phyloP scores from a whole-genome alignment of 2,113 vertebrate species.

The Stegostoma tigrinum region DNA sequence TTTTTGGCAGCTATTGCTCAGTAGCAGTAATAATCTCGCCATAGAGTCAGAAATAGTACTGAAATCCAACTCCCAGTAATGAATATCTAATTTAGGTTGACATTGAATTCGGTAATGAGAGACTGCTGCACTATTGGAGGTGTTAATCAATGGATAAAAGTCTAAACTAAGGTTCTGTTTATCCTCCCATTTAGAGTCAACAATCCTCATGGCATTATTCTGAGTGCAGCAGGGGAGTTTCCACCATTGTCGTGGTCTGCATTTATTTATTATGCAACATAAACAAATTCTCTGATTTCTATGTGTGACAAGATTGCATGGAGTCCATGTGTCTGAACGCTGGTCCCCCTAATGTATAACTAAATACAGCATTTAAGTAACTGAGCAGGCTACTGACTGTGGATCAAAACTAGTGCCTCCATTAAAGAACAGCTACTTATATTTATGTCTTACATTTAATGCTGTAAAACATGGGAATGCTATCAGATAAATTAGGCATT shows the following conservation, averaged over 20 bases:
- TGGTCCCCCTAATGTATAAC: neutral
- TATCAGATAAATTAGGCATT: neutral
- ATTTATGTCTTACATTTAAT: neutral
- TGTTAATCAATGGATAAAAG: neutral
- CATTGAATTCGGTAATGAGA: neutral
- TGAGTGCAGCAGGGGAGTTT: neutral
- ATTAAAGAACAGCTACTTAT: neutral
- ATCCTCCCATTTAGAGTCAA: neutral
- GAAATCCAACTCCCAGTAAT: neutral
- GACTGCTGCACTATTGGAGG: neutral
- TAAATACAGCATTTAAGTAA: neutral
- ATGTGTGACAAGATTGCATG: neutral
- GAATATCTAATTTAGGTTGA: neutral
- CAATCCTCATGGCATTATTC: neutral
- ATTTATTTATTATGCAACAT: neutral
- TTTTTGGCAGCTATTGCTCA: neutral
- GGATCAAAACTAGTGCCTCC: neutral
- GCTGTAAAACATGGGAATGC: neutral
- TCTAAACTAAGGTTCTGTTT: neutral
- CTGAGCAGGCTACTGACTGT: neutral
- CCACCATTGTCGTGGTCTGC: neutral
- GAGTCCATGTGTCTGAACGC: neutral
- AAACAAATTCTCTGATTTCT: neutral
- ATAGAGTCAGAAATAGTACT: neutral
- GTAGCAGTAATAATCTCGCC: neutral